phyloP scores from a whole-genome alignment of 2,888 invertebrate genomes.

The Oscheius onirici region DNA sequence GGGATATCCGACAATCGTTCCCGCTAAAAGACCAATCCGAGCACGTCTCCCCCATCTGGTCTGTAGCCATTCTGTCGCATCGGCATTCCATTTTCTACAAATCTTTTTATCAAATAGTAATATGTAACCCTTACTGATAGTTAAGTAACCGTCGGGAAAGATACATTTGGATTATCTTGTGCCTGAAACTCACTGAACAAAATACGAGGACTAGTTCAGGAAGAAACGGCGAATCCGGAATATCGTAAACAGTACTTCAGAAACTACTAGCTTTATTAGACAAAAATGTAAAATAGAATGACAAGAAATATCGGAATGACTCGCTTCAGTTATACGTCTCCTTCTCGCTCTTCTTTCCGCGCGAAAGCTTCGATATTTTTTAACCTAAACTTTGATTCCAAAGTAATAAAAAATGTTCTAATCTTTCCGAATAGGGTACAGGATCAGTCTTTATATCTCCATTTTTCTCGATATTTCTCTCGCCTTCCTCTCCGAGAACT shows the following conservation, averaged over 20 bases:
- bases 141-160: slow-evolving; percentile 19
- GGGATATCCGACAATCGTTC: slow-evolving; percentile 62
- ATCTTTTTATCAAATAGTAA: not conserved
- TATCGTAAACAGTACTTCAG: not conserved
- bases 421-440: slow-evolving; percentile 36
- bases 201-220: not conserved
- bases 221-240: not conserved
- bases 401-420: not conserved
- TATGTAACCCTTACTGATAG: not conserved
- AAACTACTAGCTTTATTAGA: not conserved
- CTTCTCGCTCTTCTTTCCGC: not conserved
- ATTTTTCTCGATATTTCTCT: slow-evolving; percentile 41
- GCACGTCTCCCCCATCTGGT: slow-evolving; percentile 54
- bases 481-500: slow-evolving; percentile 44
- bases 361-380: slow-evolving; percentile 20
- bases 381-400: slow-evolving; percentile 6
- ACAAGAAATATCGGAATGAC: not conserved
- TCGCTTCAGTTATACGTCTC: not conserved
- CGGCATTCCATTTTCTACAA: slow-evolving; percentile 29
- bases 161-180: slow-evolving; percentile 14
- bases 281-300: not conserved
- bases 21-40: slow-evolving; percentile 60
- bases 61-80: slow-evolving; percentile 37
- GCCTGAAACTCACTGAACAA: not conserved
- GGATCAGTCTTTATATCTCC: slow-evolving; percentile 38